A percentile compares a stretch with the other conserved stretches of the same genome.
Conservation (phyloP, 2,113 vertebrate species). For the Pachyramphus minor region DNA sequence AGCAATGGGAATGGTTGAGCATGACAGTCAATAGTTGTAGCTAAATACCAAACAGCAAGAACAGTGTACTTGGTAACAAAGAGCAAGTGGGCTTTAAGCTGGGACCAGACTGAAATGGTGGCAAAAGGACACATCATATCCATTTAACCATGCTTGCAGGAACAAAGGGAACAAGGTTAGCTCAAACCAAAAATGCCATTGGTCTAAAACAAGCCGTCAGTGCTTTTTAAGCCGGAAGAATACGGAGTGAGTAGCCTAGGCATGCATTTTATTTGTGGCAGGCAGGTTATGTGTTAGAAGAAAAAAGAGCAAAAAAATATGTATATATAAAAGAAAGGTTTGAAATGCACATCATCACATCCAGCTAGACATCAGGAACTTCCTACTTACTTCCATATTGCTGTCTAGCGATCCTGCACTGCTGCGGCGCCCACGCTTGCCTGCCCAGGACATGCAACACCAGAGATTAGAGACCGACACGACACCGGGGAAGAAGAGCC, state of each 20-base stretch:
- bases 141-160: slow-evolving; percentile 89
- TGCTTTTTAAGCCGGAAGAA: slow-evolving; percentile 64
- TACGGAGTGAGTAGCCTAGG: slow-evolving; percentile 84
- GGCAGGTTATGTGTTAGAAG: slow-evolving; percentile 75
- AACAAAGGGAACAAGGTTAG: slow-evolving; percentile 71
- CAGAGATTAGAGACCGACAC: slow-evolving; percentile 92
- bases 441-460: slow-evolving; percentile 98
- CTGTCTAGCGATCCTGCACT: slow-evolving; percentile 99
- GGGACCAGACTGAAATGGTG: slow-evolving; percentile 55
- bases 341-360: slow-evolving; percentile 85
- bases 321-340: slow-evolving; percentile 70
- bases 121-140: slow-evolving; percentile 69
- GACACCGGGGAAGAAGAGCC: neutral
- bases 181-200: slow-evolving; percentile 73
- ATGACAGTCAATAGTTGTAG: slow-evolving; percentile 50
- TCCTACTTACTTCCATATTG: slow-evolving; percentile 99
- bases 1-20: slow-evolving; percentile 67
- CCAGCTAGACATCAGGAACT: slow-evolving; percentile 78
- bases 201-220: slow-evolving; percentile 78
- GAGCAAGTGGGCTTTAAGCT: slow-evolving; percentile 66
- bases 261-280: slow-evolving; percentile 87
- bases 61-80: slow-evolving; percentile 62
- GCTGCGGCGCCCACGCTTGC: slow-evolving; percentile 98
- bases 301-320: slow-evolving; percentile 75
- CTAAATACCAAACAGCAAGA: slow-evolving; percentile 62